A percentile compares a stretch with the other conserved stretches of the same genome.
These are phyloP conservation scores for Drosophila nigritarsus DNA, from an alignment of 2,888 invertebrate genomes.

Conservation along the genomic window DNA sequence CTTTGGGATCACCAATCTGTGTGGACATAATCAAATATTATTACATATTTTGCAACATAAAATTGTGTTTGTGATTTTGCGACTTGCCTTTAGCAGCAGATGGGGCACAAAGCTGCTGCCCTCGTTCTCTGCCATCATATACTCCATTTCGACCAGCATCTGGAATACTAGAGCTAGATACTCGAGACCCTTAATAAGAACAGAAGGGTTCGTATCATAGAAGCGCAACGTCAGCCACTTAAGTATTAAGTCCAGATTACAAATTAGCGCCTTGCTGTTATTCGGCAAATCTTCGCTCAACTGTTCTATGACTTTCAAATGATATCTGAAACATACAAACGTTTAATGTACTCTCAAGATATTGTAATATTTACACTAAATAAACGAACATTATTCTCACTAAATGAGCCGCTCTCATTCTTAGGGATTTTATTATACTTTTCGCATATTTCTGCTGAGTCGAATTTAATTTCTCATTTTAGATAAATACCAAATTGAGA, in stretches of 20 bases:
- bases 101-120: slow-evolving; percentile 98
- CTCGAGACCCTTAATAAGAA: slow-evolving; percentile 97
- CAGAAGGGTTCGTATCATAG: slow-evolving; percentile 99
- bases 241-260: slow-evolving; percentile 96
- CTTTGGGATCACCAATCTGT: slow-evolving; percentile 97
- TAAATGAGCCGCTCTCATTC: neutral
- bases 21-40: slow-evolving; percentile 13
- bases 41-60: neutral
- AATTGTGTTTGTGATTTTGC: too few relatives aligned
- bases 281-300: slow-evolving; percentile 92
- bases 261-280: slow-evolving; percentile 92
- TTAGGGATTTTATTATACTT: neutral
- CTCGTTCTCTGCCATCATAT: slow-evolving; percentile 95
- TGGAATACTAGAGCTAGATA: slow-evolving; percentile 94
- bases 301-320: slow-evolving; percentile 97
- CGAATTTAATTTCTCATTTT: neutral
- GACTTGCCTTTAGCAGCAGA: slow-evolving; percentile 92
- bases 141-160: slow-evolving; percentile 91
- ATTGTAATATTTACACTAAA: neutral
- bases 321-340: slow-evolving; percentile 88
- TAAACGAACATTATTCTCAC: too few relatives aligned
- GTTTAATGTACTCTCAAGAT: neutral
- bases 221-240: slow-evolving; percentile 98
- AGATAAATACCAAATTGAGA: neutral
- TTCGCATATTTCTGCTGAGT: neutral